These are phyloP conservation scores for Chirona hameri DNA, from an alignment of 2,888 invertebrate species.

Conservation along the genomic window DNA sequence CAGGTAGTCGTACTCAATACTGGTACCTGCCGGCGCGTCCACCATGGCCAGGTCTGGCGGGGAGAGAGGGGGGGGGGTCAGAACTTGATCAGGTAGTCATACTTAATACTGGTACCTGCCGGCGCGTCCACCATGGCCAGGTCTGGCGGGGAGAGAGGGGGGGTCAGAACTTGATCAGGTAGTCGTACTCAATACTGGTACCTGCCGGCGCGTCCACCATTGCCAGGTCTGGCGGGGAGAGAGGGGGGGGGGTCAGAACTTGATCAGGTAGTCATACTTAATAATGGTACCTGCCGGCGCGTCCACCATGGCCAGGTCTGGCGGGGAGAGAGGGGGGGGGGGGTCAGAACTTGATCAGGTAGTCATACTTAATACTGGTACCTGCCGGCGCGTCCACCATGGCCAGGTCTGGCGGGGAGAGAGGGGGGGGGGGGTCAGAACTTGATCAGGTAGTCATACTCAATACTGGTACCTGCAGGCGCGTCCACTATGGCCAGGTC, in stretches of 20 bases:
- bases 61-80: background rate
- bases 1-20: conserved; percentile 84
- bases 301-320: background rate
- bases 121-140: background rate
- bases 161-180: conserved; percentile 86
- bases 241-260: too few species aligned
- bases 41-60: background rate
- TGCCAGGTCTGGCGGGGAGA: background rate
- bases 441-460: conserved; percentile 89
- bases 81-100: conserved; percentile 89
- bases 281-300: conserved; percentile 46
- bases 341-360: conserved; percentile 86
- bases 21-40: conserved; percentile 24
- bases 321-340: background rate
- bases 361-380: conserved; percentile 74
- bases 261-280: conserved; percentile 90
- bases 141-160: background rate
- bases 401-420: background rate
- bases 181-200: conserved; percentile 74
- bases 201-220: conserved; percentile 13
- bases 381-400: conserved; percentile 13
- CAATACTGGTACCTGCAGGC: conserved; percentile 52
- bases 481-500: background rate
- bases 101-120: conserved; percentile 59
- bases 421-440: too few species aligned